Percentiles rank a stretch among this genome's conserved stretches.
Evolutionary conservation across 35 echinoderm and acorn worm species (phyloP).

Genomic region (Lytechinus pictus): DNA sequence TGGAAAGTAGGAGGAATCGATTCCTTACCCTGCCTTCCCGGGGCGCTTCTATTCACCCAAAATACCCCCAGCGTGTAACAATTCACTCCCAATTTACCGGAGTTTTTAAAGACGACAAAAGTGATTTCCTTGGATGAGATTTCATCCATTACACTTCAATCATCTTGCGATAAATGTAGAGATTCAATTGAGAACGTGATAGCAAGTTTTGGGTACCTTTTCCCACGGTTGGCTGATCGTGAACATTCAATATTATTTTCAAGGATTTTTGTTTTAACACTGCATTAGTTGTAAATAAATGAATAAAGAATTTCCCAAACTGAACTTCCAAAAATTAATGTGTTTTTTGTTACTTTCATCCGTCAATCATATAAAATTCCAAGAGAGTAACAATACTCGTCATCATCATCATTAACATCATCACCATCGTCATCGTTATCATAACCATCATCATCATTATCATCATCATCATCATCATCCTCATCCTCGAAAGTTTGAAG

Average conservation of each 20-base stretch:
- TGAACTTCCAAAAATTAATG: no score
- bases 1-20: background rate
- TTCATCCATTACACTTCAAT: background rate
- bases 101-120: background rate
- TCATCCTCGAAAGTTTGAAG: no score
- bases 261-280: no score
- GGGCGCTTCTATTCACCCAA: background rate
- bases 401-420: no score
- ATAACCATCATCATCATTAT: no score
- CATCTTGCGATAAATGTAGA: background rate
- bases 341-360: no score
- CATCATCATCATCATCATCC: no score
- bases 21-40: background rate
- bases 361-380: no score
- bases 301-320: no score
- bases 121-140: background rate
- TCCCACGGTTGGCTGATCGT: background rate
- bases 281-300: no score
- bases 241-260: background rate
- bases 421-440: no score
- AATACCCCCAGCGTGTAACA: background rate
- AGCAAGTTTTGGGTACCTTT: background rate
- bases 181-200: background rate
- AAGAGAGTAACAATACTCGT: no score
- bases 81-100: conserved; percentile 9